Evolutionary conservation across 2,888 invertebrate species (phyloP).

Genomic region (Chrysolina oricalcia): DNA sequence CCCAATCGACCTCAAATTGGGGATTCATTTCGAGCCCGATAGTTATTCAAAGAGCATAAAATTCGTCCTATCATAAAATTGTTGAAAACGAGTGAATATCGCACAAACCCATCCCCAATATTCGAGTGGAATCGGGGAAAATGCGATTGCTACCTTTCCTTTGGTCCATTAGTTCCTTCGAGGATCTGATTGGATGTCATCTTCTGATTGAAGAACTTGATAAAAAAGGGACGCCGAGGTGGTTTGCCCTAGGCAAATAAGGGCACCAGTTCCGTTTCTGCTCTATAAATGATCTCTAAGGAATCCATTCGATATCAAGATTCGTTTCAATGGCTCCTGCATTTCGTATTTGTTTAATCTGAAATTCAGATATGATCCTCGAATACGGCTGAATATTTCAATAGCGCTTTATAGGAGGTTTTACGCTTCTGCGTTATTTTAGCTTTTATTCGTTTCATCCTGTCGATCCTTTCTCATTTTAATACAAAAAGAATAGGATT

Average conservation of each 20-base stretch:
- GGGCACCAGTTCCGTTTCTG: slow-evolving; percentile 61
- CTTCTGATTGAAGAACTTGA: slow-evolving; percentile 61
- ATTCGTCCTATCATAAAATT: slow-evolving; percentile 19
- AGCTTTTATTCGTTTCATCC: slow-evolving; percentile 49
- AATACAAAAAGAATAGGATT: neutral
- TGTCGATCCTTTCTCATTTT: neutral
- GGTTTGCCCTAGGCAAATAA: slow-evolving; percentile 66
- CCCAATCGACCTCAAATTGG: slow-evolving; percentile 12
- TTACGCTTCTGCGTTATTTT: slow-evolving; percentile 51
- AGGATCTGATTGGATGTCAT: slow-evolving; percentile 64
- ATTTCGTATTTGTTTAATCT: slow-evolving; percentile 71
- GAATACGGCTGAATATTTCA: slow-evolving; percentile 60
- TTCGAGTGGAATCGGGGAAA: slow-evolving; percentile 16
- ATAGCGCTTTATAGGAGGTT: slow-evolving; percentile 53
- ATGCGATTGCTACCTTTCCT: slow-evolving; percentile 55
- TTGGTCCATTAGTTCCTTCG: slow-evolving; percentile 68
- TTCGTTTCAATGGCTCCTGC: slow-evolving; percentile 64
- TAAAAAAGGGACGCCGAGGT: slow-evolving; percentile 50
- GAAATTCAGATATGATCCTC: slow-evolving; percentile 68
- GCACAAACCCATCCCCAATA: slow-evolving; percentile 5
- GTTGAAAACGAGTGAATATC: slow-evolving; percentile 27
- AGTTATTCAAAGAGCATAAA: slow-evolving; percentile 17
- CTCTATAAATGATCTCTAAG: slow-evolving; percentile 62
- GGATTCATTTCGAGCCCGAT: slow-evolving; percentile 11
- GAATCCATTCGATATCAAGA: slow-evolving; percentile 65